Percentiles rank a stretch among this genome's conserved stretches.
These are phyloP conservation scores for Agrilus biguttatus DNA, from an alignment of 2,888 invertebrate species.

Conservation along the genomic window DNA sequence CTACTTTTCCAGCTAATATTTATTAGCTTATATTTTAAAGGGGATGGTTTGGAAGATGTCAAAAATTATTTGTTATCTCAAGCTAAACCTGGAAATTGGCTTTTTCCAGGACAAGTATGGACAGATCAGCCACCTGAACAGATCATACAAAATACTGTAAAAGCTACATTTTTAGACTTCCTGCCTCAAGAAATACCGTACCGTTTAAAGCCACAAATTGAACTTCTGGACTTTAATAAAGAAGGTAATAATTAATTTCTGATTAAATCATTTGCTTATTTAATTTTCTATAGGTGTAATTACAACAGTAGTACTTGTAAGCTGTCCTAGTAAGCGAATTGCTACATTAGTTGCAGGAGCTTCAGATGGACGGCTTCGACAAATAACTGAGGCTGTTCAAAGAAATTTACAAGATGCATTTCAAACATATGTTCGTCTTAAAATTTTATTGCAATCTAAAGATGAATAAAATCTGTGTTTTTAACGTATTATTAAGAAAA, in stretches of 20 bases:
- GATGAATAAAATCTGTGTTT: not conserved
- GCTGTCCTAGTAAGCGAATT: conserved; percentile 47
- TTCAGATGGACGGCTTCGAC: conserved; percentile 51
- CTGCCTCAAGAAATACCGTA: conserved; percentile 83
- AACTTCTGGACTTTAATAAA: conserved; percentile 46
- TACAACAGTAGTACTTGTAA: conserved; percentile 42
- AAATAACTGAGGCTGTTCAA: conserved; percentile 42
- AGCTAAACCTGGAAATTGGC: conserved; percentile 53
- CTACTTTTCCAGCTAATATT: not conserved
- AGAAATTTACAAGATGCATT: conserved; percentile 26
- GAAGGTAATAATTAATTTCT: conserved; percentile 28
- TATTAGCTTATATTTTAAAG: conserved; percentile 12
- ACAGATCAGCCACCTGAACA: conserved; percentile 60
- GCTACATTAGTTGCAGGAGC: conserved; percentile 52
- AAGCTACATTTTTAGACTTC: conserved; percentile 71
- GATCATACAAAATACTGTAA: conserved; percentile 58
- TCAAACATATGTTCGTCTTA: conserved; percentile 22
- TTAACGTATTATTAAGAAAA: too few species aligned
- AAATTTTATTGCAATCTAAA: conserved; percentile 18
- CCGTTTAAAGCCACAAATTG: conserved; percentile 45
- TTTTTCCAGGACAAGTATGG: conserved; percentile 49
- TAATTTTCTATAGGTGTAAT: conserved; percentile 32
- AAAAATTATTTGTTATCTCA: conserved; percentile 47
- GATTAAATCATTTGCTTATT: not conserved
- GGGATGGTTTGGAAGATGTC: conserved; percentile 25